Evolutionary conservation across 2,888 invertebrate species (phyloP), one percentile per base, ranked within the genome.

Genomic region (Conus canariensis): DNA sequence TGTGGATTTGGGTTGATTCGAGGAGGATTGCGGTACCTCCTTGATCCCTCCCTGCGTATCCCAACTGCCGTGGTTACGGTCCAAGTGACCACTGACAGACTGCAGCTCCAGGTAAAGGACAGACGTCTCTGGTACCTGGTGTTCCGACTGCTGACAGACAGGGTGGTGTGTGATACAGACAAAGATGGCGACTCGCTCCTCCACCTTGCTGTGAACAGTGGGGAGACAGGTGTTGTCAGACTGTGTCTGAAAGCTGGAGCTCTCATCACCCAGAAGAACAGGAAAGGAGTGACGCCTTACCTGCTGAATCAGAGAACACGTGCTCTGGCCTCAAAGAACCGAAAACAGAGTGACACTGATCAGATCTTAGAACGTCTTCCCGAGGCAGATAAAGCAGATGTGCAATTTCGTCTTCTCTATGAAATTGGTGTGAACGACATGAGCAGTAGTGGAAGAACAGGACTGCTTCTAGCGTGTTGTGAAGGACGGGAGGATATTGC

Each of bases 131-230:
- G n/a, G 82, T 82, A 82, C 56, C 82, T 82, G 82, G 82, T 56
- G 82, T 56, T 82, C 7, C 45, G 82, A 19, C 82, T 82, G 82
- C 56, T 82, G 82, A 19, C 82, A 45, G 82, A 82, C 82, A 82
- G 82, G 56, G 19, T 14, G 56, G 82, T 82, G 82, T 19, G 19
- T 16, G 82, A 82, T 4, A 56, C 45, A 82, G 82, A 82, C 82
- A 16, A 56, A 16, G 56, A 82, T 56, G 82, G 82, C 56, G n/a
- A 82, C 82, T 19, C 80, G 4, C 12, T 80, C 12, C 80, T 80
- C 10, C 80, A 80, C 80, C 25, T 80, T 25, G 80, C 80, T 30
- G 30, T 45, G 14, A 22, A 30, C 80, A 25, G 14, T 45, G 30
- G 80, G 80, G 30, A 7, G 9, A 10, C 45, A 22, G 9, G 8